phyloP scores from a whole-genome alignment of 2,797 vertebrate species.

The Epinephelus awoara region DNA sequence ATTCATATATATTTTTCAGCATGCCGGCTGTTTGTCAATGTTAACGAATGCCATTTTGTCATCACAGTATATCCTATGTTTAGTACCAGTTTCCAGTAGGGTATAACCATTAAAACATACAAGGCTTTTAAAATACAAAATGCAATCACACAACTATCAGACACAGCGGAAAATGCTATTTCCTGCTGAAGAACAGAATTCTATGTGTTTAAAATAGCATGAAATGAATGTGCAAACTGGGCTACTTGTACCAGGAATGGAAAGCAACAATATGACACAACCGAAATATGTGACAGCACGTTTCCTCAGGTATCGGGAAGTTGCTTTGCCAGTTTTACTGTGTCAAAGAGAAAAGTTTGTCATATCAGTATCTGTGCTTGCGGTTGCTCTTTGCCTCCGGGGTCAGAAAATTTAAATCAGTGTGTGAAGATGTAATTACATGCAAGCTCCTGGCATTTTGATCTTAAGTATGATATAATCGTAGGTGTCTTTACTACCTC shows the following conservation, averaged over 20 bases:
- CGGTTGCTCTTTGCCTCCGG: conserved; percentile 15
- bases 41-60: background rate
- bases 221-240: background rate
- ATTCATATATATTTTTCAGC: background rate
- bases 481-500: background rate
- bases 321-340: conserved; percentile 13
- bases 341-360: background rate
- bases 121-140: background rate
- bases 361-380: background rate
- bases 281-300: background rate
- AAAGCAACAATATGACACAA: background rate
- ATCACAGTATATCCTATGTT: background rate
- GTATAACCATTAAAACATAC: background rate
- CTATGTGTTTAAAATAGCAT: background rate
- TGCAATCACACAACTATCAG: background rate
- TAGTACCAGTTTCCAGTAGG: background rate
- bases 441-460: background rate
- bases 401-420: background rate
- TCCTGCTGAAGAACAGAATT: background rate
- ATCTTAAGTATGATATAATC: background rate
- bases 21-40: background rate
- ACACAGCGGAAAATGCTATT: background rate
- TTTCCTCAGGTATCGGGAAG: background rate
- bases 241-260: background rate
- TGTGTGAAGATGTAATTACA: background rate